Percentiles rank a stretch among this genome's conserved stretches.
Evolutionary conservation across 2,113 vertebrate species (phyloP).

Genomic region (Papio anubis): DNA sequence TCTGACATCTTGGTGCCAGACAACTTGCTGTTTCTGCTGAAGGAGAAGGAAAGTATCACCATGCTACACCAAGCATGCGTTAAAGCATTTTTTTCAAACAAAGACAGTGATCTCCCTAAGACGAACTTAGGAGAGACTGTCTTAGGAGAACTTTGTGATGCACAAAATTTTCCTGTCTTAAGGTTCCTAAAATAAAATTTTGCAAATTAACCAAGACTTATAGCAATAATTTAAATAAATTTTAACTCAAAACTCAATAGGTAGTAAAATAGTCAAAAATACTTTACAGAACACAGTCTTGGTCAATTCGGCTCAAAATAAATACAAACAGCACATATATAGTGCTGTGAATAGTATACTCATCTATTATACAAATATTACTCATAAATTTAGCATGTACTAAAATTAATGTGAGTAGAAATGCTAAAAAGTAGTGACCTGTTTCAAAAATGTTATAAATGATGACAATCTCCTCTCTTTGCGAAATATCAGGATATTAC

Average conservation of each 20-base stretch:
- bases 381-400: neutral
- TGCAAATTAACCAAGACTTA: neutral
- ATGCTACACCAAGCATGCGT: neutral
- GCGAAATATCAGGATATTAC: neutral
- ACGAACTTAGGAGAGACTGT: neutral
- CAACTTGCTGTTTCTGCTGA: neutral
- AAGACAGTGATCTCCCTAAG: neutral
- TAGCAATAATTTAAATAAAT: neutral
- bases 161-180: neutral
- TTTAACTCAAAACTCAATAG: neutral
- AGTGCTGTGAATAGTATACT: neutral
- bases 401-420: neutral
- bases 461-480: neutral
- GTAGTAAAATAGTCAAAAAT: neutral
- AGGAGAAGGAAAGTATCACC: neutral
- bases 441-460: neutral
- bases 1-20: neutral
- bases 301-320: neutral
- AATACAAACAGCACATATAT: neutral
- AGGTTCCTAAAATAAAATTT: slow-evolving; percentile 11
- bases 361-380: neutral
- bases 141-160: no score
- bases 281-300: neutral
- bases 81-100: neutral
- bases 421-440: neutral